These are phyloP conservation scores for Protobothrops flavoviridis DNA, from an alignment of 2,113 vertebrate genomes.

Conservation along the genomic window DNA sequence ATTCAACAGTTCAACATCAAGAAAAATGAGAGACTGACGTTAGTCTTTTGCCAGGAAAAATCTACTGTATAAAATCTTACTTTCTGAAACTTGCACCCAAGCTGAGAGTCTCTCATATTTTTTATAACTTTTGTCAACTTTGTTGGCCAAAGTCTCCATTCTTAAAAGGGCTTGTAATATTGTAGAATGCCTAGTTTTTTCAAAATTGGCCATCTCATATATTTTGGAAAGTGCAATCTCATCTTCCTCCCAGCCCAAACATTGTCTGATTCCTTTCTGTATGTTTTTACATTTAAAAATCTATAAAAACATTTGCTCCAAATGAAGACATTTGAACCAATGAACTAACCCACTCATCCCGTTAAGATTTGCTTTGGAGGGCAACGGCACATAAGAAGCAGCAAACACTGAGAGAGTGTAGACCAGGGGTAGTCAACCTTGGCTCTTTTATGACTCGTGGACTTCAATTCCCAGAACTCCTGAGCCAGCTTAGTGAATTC, in stretches of 20 bases:
- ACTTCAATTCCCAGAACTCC: too few species aligned
- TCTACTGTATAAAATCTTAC: not conserved
- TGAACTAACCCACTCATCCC: not conserved
- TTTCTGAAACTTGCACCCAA: not conserved
- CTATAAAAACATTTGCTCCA: not conserved
- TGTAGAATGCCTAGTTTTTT: not conserved
- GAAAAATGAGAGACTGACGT: not conserved
- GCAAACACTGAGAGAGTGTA: not conserved
- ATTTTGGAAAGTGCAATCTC: not conserved
- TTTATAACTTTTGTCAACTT: not conserved
- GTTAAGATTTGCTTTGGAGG: not conserved
- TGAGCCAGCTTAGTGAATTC: too few species aligned
- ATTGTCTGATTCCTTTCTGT: not conserved
- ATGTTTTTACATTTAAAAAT: not conserved
- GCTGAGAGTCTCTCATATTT: not conserved
- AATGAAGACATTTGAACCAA: not conserved
- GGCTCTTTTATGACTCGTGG: too few species aligned
- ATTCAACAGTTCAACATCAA: not conserved
- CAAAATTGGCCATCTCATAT: not conserved
- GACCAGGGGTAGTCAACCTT: too few species aligned
- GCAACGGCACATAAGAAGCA: not conserved
- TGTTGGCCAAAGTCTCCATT: not conserved
- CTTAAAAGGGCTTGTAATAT: not conserved
- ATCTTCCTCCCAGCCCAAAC: not conserved
- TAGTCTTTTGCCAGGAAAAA: not conserved